phyloP scores from a whole-genome alignment of 2,797 vertebrate genomes.

The Eleutherodactylus coqui region DNA sequence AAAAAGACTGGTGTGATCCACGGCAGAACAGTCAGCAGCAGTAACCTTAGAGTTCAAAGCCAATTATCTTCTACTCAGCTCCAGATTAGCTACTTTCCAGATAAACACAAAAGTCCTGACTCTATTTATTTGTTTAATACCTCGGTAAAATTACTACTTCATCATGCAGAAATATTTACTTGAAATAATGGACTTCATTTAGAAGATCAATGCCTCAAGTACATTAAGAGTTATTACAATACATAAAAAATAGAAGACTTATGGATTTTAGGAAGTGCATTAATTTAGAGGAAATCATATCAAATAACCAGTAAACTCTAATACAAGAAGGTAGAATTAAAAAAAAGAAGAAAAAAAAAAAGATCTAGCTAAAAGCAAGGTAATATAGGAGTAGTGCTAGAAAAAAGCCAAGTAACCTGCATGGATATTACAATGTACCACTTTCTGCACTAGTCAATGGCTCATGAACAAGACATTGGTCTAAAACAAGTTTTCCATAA shows the following conservation, averaged over 20 bases:
- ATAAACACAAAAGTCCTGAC: conserved; percentile 13
- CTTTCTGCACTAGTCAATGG: not conserved
- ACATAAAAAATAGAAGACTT: not conserved
- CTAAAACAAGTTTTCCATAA: not conserved
- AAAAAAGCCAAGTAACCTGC: no score
- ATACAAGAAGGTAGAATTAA: no score
- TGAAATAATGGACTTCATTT: not conserved
- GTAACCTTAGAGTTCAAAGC: conserved; percentile 35
- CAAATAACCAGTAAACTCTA: not conserved
- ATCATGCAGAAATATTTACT: conserved; percentile 29
- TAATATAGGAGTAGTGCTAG: not conserved
- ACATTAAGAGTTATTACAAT: not conserved
- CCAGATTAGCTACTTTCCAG: conserved; percentile 22
- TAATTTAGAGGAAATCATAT: not conserved
- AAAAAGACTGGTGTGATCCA: conserved; percentile 7
- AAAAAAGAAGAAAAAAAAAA: no score
- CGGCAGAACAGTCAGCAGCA: not conserved
- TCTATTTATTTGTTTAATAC: conserved; percentile 17
- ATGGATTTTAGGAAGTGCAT: not conserved
- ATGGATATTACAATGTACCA: conserved; percentile 6
- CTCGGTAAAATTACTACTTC: not conserved
- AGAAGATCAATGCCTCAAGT: not conserved
- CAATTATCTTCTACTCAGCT: conserved; percentile 24
- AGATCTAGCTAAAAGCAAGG: not conserved
- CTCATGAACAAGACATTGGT: not conserved